phyloP scores from a whole-genome alignment of 2,113 vertebrate genomes.

The Leptocoma aspasia region DNA sequence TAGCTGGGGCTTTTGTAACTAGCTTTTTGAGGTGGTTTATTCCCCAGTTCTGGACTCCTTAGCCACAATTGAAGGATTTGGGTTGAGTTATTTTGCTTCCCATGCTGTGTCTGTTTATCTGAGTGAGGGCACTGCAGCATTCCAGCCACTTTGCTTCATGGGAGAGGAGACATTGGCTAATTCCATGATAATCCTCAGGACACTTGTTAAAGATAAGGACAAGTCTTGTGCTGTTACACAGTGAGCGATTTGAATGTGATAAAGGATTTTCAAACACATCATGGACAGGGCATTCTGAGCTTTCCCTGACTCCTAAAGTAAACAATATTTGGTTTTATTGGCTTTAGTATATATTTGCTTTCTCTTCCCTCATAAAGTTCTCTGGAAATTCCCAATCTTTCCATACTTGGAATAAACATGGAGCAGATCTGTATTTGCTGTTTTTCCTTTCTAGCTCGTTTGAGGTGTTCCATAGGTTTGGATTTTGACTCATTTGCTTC shows the following conservation, averaged over 20 bases:
- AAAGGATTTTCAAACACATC: neutral
- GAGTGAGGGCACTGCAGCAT: neutral
- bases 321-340: neutral
- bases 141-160: neutral
- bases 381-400: neutral
- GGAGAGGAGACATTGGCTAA: neutral
- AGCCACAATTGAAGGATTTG: neutral
- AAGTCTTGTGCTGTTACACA: neutral
- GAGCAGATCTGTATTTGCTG: neutral
- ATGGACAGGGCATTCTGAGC: neutral
- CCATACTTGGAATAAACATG: accelerated
- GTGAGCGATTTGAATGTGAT: neutral
- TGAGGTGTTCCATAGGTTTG: neutral
- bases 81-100: neutral
- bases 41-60: neutral
- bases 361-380: neutral
- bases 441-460: neutral
- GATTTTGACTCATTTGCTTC: neutral
- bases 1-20: neutral
- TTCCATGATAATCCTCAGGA: neutral
- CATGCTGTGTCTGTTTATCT: neutral
- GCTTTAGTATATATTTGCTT: neutral
- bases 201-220: neutral
- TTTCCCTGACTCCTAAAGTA: neutral
- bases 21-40: neutral